These are phyloP conservation scores for Danaus plexippus DNA, from an alignment of 1,140 invertebrate genomes.

Conservation along the genomic window DNA sequence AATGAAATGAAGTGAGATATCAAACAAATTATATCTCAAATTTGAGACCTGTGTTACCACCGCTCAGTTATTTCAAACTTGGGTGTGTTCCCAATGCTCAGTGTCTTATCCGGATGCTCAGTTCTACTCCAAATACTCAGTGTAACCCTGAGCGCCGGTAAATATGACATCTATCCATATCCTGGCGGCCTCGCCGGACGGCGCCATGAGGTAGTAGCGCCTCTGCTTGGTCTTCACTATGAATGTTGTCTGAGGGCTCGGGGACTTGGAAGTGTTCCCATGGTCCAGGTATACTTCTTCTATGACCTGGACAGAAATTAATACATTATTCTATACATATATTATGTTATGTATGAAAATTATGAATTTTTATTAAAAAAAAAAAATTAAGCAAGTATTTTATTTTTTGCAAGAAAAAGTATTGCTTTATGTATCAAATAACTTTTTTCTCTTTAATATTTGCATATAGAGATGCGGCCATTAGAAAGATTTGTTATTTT, in stretches of 20 bases:
- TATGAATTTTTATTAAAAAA: no score
- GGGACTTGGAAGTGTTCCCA: conserved; percentile 91
- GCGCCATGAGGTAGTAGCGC: conserved; percentile 92
- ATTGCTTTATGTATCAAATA: no score
- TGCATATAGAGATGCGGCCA: no score
- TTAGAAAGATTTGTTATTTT: no score
- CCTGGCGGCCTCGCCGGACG: conserved; percentile 92
- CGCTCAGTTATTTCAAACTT: no score
- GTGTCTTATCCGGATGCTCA: no score
- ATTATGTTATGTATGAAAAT: not conserved
- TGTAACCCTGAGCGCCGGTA: conserved; percentile 68
- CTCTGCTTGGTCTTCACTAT: conserved; percentile 96
- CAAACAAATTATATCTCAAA: conserved; percentile 3
- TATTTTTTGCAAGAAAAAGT: no score
- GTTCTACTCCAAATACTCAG: conserved; percentile 57
- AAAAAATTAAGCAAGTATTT: no score
- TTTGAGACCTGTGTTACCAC: no score
- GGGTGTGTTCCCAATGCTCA: conserved; percentile 3
- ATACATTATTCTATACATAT: conserved; percentile 1
- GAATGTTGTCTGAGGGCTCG: conserved; percentile 92
- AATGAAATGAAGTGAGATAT: not conserved
- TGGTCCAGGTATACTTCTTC: conserved; percentile 98
- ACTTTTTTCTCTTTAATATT: no score
- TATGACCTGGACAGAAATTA: conserved; percentile 81
- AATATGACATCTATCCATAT: conserved; percentile 97